Evolutionary conservation across 2,797 vertebrate species (phyloP).

Genomic region (Valencia hispanica): DNA sequence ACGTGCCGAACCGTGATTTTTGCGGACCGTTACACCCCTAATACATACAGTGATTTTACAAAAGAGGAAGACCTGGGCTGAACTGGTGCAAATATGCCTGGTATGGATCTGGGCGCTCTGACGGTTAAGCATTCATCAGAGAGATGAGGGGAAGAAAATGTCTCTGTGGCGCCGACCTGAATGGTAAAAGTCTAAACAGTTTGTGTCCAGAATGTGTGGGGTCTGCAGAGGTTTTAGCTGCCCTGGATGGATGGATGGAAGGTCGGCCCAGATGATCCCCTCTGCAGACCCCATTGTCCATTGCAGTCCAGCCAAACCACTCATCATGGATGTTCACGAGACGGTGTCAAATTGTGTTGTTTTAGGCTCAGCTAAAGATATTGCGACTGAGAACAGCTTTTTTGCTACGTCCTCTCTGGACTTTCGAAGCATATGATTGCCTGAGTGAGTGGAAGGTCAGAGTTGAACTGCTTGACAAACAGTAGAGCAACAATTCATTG

Average conservation of each 20-base stretch:
- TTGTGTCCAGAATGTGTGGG: no score
- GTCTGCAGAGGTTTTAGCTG: no score
- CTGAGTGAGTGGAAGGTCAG: background rate
- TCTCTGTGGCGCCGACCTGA: no score
- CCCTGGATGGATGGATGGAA: background rate
- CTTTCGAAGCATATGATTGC: background rate
- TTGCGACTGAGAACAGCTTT: background rate
- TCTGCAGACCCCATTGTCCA: background rate
- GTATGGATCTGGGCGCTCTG: background rate
- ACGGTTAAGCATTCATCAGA: background rate
- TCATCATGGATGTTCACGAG: background rate
- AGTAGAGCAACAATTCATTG: background rate
- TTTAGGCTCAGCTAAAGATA: background rate
- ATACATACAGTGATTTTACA: no score
- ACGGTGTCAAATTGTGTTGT: background rate
- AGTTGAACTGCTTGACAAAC: background rate
- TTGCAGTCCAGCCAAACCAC: background rate
- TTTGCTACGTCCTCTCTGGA: background rate
- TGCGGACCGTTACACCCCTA: no score
- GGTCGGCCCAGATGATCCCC: background rate
- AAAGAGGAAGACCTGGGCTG: no score
- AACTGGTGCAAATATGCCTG: background rate
- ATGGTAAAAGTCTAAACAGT: no score
- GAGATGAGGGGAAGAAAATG: background rate
- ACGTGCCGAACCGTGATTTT: no score